Evolutionary conservation across 1,140 invertebrate species (phyloP), one percentile per base, ranked within the genome.

Genomic region (Halesus radiatus): DNA sequence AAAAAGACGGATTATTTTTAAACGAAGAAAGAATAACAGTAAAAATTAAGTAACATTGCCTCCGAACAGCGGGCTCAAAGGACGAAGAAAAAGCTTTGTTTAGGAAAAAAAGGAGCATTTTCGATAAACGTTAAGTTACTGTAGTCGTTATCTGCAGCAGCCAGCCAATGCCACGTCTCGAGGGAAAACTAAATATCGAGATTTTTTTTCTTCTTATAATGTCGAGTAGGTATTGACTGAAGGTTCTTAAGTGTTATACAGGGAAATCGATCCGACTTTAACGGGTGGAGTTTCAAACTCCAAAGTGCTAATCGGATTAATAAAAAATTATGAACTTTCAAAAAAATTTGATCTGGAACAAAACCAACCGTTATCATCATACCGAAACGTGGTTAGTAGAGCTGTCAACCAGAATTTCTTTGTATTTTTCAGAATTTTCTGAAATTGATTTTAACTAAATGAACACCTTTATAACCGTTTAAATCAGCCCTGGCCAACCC

Each of bases 71-170:
- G 37, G 29, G 23, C 16, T 18, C 32, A 45, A 68, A 68, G 64
- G 64, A 18, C n/a, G 32, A 15, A 68, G 37, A 23, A 60, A 68
- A 68, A 4, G 16, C 15, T 68, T 68, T 37, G 62, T 66, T 66
- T 68, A 54, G 70, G 64, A 53, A 54, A 73, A 73, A 52, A 52
- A 45, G 13, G n/a, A 50, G 45, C 20, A 54, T 68, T 68, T 60
- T 26, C 50, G 53, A 53, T 73, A 73, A 73, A 53, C 26, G 45
- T 52, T 52, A 53, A 50, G 50, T 52, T 54, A 73, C 10, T 52
- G 10, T 13, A 54, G 22, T 56, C 45, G 70, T 73, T 73, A 73
- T 73, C 70, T 53, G 16, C 22, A 54, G 20, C 10, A 73, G 50
- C n/a, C 70, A 73, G 70, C 22, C 70, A 56, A 26, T 52, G 70